Evolutionary conservation across 2,888 invertebrate genomes (phyloP).

Genomic region (Ornithoptera priamus): DNA sequence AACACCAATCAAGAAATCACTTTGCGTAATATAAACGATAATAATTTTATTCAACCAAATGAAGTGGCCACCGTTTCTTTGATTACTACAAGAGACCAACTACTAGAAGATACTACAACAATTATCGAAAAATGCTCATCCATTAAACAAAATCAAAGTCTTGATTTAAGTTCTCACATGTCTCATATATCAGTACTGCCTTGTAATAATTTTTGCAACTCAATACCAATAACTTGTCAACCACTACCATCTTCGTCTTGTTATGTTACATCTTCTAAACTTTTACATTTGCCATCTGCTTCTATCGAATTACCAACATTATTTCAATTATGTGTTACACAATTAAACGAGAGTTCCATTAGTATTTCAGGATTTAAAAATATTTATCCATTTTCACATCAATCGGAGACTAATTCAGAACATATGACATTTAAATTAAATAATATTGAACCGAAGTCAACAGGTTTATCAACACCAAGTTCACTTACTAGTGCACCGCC

Average conservation of each 20-base stretch:
- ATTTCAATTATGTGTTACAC: constrained; percentile 59
- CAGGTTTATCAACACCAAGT: constrained; percentile 58
- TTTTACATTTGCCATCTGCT: constrained; percentile 42
- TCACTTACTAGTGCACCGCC: constrained; percentile 69
- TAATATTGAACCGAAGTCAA: constrained; percentile 34
- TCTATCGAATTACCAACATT: constrained; percentile 51
- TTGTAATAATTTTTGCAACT: constrained; percentile 2
- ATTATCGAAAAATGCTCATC: background rate
- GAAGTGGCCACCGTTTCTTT: background rate
- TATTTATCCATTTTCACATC: background rate
- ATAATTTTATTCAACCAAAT: background rate
- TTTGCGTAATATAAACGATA: background rate
- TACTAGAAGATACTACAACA: constrained; percentile 10
- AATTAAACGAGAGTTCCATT: constrained; percentile 54
- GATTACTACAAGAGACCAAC: background rate
- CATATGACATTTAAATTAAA: constrained; percentile 17
- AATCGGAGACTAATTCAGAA: constrained; percentile 31
- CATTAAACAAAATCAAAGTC: background rate
- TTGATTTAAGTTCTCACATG: background rate
- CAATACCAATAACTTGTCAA: constrained; percentile 34
- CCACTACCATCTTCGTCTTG: constrained; percentile 28
- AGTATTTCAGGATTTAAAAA: constrained; percentile 27
- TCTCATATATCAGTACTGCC: constrained; percentile 12
- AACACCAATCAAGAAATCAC: constrained; percentile 1
- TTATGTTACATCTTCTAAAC: constrained; percentile 25